Percentiles rank a stretch among this genome's conserved stretches.
These are phyloP conservation scores for Halyomorpha halys DNA, from an alignment of 1,140 invertebrate species.

Conservation along the genomic window DNA sequence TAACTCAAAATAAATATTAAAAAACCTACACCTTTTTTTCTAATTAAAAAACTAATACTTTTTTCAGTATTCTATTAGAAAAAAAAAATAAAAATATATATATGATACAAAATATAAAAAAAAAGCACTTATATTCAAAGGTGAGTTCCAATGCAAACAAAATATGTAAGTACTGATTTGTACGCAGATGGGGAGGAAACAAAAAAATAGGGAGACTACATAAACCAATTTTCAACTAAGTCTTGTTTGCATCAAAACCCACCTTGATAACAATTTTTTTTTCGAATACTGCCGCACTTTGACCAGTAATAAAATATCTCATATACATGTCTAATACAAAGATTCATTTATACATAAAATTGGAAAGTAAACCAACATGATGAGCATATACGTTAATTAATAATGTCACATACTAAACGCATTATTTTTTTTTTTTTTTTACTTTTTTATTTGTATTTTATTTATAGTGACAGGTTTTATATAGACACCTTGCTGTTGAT, in stretches of 20 bases:
- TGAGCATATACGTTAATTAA: slow-evolving; percentile 24
- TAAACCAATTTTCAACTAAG: too few relatives aligned
- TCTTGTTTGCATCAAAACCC: too few relatives aligned
- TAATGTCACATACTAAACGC: slow-evolving; percentile 19
- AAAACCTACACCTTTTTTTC: slow-evolving; percentile 18
- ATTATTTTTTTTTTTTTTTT: slow-evolving; percentile 21
- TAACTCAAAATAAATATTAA: slow-evolving; percentile 5
- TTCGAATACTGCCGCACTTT: not conserved
- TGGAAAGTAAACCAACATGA: slow-evolving; percentile 25
- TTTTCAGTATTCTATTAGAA: not conserved
- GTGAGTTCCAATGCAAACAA: too few relatives aligned
- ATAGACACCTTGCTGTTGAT: slow-evolving; percentile 23
- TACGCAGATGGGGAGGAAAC: too few relatives aligned
- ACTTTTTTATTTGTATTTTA: slow-evolving; percentile 17
- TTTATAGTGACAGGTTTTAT: slow-evolving; percentile 21
- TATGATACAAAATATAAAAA: slow-evolving; percentile 6
- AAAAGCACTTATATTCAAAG: not conserved
- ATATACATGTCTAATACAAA: slow-evolving; percentile 23
- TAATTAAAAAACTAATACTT: slow-evolving; percentile 6
- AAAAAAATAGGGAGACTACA: too few relatives aligned
- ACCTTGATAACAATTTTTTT: too few relatives aligned
- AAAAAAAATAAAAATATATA: slow-evolving; percentile 10
- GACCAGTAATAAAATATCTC: slow-evolving; percentile 22
- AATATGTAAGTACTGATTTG: too few relatives aligned
- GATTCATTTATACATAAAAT: slow-evolving; percentile 23